phyloP scores from a whole-genome alignment of 2,888 invertebrate species.

The Papilio gigon region DNA sequence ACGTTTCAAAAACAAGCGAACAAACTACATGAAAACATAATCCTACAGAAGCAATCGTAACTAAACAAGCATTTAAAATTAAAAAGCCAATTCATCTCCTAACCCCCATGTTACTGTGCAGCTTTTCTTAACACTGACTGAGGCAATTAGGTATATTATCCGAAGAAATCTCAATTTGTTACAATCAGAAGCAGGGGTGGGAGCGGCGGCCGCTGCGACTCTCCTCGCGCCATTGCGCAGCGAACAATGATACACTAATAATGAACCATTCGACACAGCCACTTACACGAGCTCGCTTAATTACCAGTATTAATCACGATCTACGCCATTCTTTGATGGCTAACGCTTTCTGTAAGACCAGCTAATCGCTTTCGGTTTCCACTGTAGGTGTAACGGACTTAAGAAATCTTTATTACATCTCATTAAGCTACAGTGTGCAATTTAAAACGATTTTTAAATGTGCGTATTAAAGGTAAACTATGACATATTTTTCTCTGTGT shows the following conservation, averaged over 20 bases:
- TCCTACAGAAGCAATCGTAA: not conserved
- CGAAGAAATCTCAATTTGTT: constrained; percentile 76
- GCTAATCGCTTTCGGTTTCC: no score
- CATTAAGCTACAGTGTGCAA: not conserved
- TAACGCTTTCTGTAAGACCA: constrained; percentile 10
- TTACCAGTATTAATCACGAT: constrained; percentile 69
- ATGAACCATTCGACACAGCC: constrained; percentile 77
- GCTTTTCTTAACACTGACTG: constrained; percentile 52
- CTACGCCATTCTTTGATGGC: constrained; percentile 47
- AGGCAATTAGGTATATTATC: constrained; percentile 60
- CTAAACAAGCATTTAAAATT: constrained; percentile 21
- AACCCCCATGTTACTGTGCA: constrained; percentile 61
- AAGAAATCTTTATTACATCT: not conserved
- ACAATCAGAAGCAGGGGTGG: constrained; percentile 70
- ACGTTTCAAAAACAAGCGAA: not conserved
- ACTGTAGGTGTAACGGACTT: no score
- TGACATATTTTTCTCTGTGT: no score
- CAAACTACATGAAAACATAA: not conserved
- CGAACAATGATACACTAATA: constrained; percentile 80
- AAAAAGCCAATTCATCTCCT: constrained; percentile 61
- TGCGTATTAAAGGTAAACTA: no score
- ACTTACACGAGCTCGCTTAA: constrained; percentile 58
- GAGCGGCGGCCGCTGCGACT: constrained; percentile 56
- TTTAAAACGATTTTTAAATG: no score
- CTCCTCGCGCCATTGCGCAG: constrained; percentile 66